Percentiles rank a stretch among this genome's conserved stretches.
Evolutionary conservation across 2,797 vertebrate species (phyloP).

Genomic region (Tragelaphus eurycerus): DNA sequence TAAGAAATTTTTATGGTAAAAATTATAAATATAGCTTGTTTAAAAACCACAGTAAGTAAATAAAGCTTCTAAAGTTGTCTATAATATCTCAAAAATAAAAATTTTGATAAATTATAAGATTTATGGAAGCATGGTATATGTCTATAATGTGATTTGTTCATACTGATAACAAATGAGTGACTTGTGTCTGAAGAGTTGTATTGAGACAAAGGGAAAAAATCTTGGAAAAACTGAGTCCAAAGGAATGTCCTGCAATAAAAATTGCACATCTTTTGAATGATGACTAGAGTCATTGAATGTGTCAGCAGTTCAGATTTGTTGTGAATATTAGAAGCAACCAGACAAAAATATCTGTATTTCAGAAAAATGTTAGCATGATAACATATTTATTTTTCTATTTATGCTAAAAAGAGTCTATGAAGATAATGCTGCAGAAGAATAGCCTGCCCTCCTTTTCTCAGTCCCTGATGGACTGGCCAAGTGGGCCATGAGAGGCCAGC

Average conservation of each 20-base stretch:
- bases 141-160: background rate
- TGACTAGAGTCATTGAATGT: background rate
- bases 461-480: slow-evolving; percentile 43
- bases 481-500: slow-evolving; percentile 40
- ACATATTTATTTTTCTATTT: background rate
- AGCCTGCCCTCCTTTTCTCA: background rate
- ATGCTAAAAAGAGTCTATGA: background rate
- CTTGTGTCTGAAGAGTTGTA: background rate
- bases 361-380: background rate
- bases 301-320: background rate
- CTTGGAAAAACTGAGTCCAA: background rate
- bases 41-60: background rate
- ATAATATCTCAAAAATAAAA: background rate
- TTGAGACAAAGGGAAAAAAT: background rate
- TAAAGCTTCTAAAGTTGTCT: background rate
- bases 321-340: background rate
- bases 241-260: background rate
- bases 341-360: background rate
- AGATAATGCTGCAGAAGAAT: background rate
- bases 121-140: background rate
- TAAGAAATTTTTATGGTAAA: background rate
- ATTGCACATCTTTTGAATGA: background rate
- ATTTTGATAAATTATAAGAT: background rate
- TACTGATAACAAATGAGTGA: background rate
- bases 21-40: background rate